Conservation (phyloP, 2,888 invertebrate genomes). For the Euspilapteryx auroguttella region DNA sequence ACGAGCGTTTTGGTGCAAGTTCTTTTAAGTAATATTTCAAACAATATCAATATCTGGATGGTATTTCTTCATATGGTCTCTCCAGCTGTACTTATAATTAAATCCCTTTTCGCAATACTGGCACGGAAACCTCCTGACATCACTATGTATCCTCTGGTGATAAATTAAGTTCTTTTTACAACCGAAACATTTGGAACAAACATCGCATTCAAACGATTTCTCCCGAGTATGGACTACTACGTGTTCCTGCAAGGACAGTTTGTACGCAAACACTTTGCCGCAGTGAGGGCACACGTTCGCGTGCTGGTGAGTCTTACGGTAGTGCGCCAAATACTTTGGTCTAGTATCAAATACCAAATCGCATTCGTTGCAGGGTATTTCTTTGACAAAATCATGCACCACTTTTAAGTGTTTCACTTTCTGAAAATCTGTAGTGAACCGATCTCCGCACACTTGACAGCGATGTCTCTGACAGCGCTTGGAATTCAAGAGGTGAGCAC, state of each 20-base stretch:
- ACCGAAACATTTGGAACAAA: slow-evolving; percentile 13
- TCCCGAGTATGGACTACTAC: slow-evolving; percentile 1
- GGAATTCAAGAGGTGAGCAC: slow-evolving; percentile 16
- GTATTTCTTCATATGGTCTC: not conserved
- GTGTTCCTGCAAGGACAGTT: not conserved
- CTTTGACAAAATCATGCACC: no score
- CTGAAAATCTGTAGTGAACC: slow-evolving; percentile 14
- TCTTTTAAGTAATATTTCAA: no score
- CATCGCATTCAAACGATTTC: slow-evolving; percentile 6
- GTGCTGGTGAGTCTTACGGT: no score
- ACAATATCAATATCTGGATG: slow-evolving; percentile 1
- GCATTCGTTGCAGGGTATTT: no score
- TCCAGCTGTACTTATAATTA: not conserved
- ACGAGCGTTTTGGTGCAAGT: no score
- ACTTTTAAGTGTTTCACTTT: slow-evolving; percentile 4
- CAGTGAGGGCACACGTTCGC: slow-evolving; percentile 37
- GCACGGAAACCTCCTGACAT: not conserved
- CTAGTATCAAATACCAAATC: no score
- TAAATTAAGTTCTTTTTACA: slow-evolving; percentile 2
- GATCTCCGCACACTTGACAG: slow-evolving; percentile 22
- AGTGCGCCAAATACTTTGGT: no score
- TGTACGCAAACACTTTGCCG: slow-evolving; percentile 19
- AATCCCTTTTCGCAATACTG: not conserved
- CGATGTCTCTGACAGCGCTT: slow-evolving; percentile 23
- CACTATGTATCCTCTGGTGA: slow-evolving; percentile 4